Base-by-base conservation (phyloP, 2,797 vertebrate species). In the Fistularia tabacaria region DNA sequence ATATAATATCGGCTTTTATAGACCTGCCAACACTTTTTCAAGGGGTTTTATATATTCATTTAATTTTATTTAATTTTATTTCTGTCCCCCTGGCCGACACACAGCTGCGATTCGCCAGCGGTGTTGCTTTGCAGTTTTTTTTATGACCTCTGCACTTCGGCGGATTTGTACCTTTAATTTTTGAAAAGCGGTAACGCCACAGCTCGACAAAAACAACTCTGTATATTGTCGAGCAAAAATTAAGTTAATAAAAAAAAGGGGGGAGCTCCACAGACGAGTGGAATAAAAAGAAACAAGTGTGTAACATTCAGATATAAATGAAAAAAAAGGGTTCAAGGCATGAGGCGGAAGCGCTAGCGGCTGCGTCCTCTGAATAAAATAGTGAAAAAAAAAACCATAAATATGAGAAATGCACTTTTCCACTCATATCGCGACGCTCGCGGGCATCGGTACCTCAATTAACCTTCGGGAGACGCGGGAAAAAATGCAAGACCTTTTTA, bases 1-100 rank as follows among this genome's bases (percentile, higher is more conserved):
- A 91, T 91, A 90, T 89, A 92, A 92, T 89, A 92, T 92, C 90
- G 90, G 87, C 89, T 91, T 94, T 93, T 93, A 94, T 92, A 87
- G 91, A 91, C 89, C 90, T 93, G 92, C 94, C 93, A 93, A 89
- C 92, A 92, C 92, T 90, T 85, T 75, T 59, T 69, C 66, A 65
- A 77, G 79, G 77, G 74, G 51, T 48, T 12, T 48, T 55, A 51
- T 25, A 3, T 25, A 25, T 25, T 25, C 2, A 25, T 25, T 25
- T 25, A 25, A 25, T 25, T 25, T 25, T 2, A 25, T 25, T 25
- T 25, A 25, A 25, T 25, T 25, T 25, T 25, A 25, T 25, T 25
- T 25, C 25, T 25, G 25, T n/a, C n/a, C n/a, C n/a, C n/a, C n/a
- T n/a, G 74, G 73, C 83, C 51, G 57, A 69, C 51, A 60, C 67